These are phyloP conservation scores for Glossophaga mutica DNA, from an alignment of 2,797 vertebrate species.

Conservation along the genomic window DNA sequence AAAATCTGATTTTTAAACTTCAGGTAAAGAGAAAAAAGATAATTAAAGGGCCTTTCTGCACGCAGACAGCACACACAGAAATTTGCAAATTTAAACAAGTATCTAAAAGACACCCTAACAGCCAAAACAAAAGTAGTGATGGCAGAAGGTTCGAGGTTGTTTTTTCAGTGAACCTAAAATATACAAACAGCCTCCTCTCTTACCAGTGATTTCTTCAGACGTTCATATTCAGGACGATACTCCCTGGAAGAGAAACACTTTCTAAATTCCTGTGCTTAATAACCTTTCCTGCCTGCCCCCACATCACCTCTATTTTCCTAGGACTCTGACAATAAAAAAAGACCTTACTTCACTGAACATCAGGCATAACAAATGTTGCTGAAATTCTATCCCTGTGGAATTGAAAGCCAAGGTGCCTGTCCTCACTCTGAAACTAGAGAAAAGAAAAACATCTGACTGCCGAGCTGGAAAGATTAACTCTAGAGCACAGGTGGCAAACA, in stretches of 20 bases:
- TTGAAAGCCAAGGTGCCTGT: neutral
- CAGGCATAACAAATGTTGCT: neutral
- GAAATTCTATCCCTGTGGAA: neutral
- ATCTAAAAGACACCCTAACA: neutral
- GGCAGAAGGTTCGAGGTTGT: neutral
- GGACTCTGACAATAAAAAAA: neutral
- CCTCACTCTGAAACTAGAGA: neutral
- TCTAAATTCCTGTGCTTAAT: conserved; percentile 18
- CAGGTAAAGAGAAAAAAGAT: neutral
- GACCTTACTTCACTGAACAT: neutral
- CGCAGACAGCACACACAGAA: neutral
- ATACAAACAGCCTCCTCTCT: conserved; percentile 55
- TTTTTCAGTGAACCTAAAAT: neutral
- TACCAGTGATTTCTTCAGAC: conserved; percentile 89
- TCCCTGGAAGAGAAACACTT: conserved; percentile 84
- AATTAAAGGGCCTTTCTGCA: neutral
- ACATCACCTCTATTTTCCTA: neutral
- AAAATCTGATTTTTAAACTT: conserved; percentile 15
- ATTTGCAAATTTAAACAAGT: conserved; percentile 14
- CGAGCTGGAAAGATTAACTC: neutral
- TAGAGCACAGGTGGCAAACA: neutral
- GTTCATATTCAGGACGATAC: conserved; percentile 94
- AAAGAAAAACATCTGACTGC: neutral
- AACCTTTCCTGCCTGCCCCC: neutral
- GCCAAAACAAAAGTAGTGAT: neutral